phyloP scores from a whole-genome alignment of 2,797 vertebrate species.

The Tapera naevia region DNA sequence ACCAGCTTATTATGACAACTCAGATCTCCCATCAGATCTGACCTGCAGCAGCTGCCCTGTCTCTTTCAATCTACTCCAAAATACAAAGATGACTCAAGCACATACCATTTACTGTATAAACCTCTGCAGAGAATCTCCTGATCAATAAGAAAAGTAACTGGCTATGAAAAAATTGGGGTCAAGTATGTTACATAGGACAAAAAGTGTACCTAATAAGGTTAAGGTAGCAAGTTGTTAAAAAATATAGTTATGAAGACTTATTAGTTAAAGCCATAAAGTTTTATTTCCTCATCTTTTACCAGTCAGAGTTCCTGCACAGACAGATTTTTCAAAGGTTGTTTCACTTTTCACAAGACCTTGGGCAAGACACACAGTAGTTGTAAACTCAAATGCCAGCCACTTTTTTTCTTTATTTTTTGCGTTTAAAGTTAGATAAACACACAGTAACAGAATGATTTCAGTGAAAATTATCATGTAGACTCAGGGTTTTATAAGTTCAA shows the following conservation, averaged over 20 bases:
- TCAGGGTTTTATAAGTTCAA: not conserved
- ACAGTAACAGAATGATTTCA: not conserved
- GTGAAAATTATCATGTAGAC: not conserved
- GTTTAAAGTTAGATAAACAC: not conserved
- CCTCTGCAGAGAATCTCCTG: not conserved
- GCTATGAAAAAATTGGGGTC: not conserved
- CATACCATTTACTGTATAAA: not conserved
- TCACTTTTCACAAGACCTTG: not conserved
- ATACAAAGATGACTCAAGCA: not conserved
- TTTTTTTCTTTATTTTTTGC: not conserved
- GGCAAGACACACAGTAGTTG: not conserved
- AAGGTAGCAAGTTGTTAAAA: not conserved
- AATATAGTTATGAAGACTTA: not conserved
- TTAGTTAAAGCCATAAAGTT: not conserved
- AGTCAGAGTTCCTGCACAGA: not conserved
- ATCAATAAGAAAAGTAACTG: constrained; percentile 16
- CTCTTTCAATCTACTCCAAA: constrained; percentile 46
- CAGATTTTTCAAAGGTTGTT: not conserved
- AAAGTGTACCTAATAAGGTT: not conserved
- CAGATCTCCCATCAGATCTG: constrained; percentile 52
- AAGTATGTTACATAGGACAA: not conserved
- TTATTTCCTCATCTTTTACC: not conserved
- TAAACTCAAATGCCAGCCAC: not conserved
- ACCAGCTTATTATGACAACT: constrained; percentile 40
- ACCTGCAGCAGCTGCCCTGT: constrained; percentile 34